A percentile compares a stretch with the other conserved stretches of the same genome.
Evolutionary conservation across 2,888 invertebrate species (phyloP).

Genomic region (Sarcophaga carnaria): DNA sequence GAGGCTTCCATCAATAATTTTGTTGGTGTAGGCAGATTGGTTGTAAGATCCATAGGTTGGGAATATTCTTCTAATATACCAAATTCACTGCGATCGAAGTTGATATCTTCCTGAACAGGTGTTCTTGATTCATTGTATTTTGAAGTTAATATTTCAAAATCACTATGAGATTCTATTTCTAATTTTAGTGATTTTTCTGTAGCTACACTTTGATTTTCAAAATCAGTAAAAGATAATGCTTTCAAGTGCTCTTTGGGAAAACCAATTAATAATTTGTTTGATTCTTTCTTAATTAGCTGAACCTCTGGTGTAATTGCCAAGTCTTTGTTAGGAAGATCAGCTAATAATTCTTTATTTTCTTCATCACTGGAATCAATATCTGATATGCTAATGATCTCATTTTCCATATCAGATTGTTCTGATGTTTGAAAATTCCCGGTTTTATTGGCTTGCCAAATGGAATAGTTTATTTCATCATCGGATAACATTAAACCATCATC

Average conservation of each 20-base stretch:
- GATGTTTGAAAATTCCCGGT: constrained; percentile 24
- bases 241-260: neutral
- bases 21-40: constrained; percentile 63
- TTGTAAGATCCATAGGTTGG: constrained; percentile 67
- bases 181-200: neutral
- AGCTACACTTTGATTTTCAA: neutral
- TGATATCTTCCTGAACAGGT: constrained; percentile 43
- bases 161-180: constrained; percentile 17
- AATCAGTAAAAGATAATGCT: constrained; percentile 25
- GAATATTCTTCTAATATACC: constrained; percentile 77
- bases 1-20: constrained; percentile 75
- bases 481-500: constrained; percentile 79
- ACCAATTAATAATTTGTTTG: neutral
- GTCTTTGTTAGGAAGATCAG: neutral
- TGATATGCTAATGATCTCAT: constrained; percentile 19
- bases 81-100: constrained; percentile 76
- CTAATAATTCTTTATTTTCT: neutral
- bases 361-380: neutral
- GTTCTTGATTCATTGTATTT: constrained; percentile 47
- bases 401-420: constrained; percentile 18
- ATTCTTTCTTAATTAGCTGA: no score
- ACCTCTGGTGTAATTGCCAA: no score
- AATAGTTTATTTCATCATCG: constrained; percentile 86
- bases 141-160: constrained; percentile 46
- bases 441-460: constrained; percentile 81